These are phyloP conservation scores for Myathropa florea DNA, from an alignment of 2,888 invertebrate genomes.

Conservation along the genomic window DNA sequence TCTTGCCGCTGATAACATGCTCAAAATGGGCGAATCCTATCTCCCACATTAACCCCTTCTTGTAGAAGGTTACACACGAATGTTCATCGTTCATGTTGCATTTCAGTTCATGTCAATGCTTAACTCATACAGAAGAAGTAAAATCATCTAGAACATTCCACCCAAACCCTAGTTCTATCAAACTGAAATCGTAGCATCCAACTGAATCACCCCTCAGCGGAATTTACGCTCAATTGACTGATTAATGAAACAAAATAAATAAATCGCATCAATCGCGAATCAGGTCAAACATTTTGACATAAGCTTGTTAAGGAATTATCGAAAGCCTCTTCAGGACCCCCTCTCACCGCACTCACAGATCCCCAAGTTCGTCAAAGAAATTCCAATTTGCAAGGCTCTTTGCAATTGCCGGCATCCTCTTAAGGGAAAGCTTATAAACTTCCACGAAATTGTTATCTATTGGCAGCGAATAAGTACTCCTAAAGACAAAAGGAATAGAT, in stretches of 20 bases:
- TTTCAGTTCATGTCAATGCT: no score
- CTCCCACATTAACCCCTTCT: background rate
- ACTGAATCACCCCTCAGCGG: background rate
- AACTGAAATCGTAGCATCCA: background rate
- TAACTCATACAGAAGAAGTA: no score
- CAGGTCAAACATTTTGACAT: background rate
- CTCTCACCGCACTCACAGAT: background rate
- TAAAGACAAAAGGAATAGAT: background rate
- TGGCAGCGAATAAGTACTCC: background rate
- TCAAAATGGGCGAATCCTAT: no score
- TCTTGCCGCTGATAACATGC: no score
- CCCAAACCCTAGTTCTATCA: background rate
- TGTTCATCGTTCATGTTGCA: no score
- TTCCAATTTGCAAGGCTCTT: background rate
- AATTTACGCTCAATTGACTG: background rate
- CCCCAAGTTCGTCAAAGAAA: background rate
- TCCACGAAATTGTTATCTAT: background rate
- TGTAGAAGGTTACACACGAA: background rate
- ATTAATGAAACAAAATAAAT: background rate
- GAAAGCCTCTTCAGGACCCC: background rate
- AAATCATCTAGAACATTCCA: background rate
- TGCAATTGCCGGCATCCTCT: background rate
- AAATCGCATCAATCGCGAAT: background rate
- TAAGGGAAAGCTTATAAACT: background rate
- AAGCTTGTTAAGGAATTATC: background rate